Evolutionary conservation across 2,797 vertebrate genomes (phyloP).

Genomic region (Triplophysa yarkandensis): DNA sequence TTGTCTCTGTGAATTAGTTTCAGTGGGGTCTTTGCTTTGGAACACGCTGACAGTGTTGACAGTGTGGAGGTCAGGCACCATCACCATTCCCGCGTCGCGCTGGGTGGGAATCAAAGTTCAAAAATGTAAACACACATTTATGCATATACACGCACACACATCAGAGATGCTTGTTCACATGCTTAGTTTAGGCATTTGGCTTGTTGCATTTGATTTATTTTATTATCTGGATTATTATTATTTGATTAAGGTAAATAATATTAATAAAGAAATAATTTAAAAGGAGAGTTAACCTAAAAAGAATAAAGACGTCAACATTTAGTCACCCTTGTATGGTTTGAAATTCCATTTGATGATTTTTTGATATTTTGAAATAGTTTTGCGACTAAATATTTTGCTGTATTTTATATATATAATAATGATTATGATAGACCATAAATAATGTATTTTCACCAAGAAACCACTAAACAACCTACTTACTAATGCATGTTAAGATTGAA

Average conservation of each 20-base stretch:
- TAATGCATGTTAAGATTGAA: too few species aligned
- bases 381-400: too few species aligned
- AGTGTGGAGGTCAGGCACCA: slow-evolving; percentile 50
- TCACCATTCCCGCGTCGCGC: slow-evolving; percentile 59
- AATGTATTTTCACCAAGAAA: too few species aligned
- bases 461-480: too few species aligned
- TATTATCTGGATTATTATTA: neutral
- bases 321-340: too few species aligned
- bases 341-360: too few species aligned
- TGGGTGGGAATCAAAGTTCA: slow-evolving; percentile 65
- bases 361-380: too few species aligned
- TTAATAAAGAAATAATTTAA: neutral
- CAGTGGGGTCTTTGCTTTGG: slow-evolving; percentile 51
- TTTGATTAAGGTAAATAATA: neutral
- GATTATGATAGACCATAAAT: too few species aligned
- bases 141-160: slow-evolving; percentile 1
- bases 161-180: slow-evolving; percentile 10
- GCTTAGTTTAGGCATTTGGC: neutral
- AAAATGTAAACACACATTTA: slow-evolving; percentile 2
- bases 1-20: slow-evolving; percentile 64
- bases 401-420: too few species aligned
- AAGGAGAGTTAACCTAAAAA: too few species aligned
- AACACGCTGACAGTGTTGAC: slow-evolving; percentile 54
- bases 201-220: neutral
- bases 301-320: too few species aligned